Conservation (phyloP, 2,113 vertebrate genomes). For the Mirza zaza region DNA sequence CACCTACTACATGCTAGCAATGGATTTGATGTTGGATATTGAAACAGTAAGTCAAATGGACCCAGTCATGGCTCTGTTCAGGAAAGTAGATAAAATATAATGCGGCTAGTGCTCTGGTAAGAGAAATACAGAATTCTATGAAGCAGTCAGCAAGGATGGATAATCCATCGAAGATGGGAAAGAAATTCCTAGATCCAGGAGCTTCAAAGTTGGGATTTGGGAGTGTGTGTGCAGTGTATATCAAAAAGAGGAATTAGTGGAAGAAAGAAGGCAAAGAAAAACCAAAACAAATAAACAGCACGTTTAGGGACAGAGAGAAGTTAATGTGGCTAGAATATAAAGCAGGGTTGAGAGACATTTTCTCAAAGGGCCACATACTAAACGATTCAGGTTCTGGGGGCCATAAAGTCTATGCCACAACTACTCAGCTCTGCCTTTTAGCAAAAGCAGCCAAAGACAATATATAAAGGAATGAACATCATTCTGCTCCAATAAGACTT, state of each 20-base stretch:
- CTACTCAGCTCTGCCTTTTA: background rate
- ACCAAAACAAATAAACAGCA: background rate
- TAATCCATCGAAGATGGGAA: background rate
- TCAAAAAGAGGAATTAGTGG: background rate
- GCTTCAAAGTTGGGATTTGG: background rate
- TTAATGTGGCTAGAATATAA: background rate
- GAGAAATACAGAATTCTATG: background rate
- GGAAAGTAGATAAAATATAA: background rate
- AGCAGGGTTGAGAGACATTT: background rate
- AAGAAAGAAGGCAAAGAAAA: background rate
- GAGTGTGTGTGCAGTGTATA: background rate
- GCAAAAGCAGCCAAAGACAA: background rate
- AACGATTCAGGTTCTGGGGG: background rate
- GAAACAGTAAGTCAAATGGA: background rate
- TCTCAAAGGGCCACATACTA: background rate
- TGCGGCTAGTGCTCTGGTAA: background rate
- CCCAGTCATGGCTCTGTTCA: background rate
- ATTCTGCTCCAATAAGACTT: background rate
- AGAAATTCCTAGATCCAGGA: background rate
- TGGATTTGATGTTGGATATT: background rate
- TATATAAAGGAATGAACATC: background rate
- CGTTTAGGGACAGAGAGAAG: background rate
- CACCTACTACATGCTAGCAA: background rate
- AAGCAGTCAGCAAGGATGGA: background rate
- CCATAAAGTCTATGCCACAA: background rate